Evolutionary conservation across 2,888 invertebrate species (phyloP).

Genomic region (Danaus chrysippus): DNA sequence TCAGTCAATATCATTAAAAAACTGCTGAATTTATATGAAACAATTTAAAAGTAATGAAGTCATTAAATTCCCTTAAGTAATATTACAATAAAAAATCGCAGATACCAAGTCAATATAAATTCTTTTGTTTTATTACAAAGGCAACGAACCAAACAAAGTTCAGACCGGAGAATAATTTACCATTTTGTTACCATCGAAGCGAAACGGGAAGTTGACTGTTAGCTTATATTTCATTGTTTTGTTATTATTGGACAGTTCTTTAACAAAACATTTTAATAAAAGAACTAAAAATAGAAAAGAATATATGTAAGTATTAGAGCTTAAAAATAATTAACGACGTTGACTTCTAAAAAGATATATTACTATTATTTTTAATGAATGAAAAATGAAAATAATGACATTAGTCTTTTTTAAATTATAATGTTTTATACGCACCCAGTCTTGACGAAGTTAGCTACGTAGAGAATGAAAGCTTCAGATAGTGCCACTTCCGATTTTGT

Average conservation of each 20-base stretch:
- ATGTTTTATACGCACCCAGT: slow-evolving; percentile 86
- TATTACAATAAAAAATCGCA: slow-evolving; percentile 4
- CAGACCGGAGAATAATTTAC: slow-evolving; percentile 42
- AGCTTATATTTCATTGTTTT: slow-evolving; percentile 20
- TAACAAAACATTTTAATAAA: background rate
- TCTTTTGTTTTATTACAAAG: slow-evolving; percentile 22
- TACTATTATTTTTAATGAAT: background rate
- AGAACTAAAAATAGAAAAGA: background rate
- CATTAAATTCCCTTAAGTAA: background rate
- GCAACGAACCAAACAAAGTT: slow-evolving; percentile 34
- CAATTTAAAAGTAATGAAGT: no score
- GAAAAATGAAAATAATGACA: background rate
- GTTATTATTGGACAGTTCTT: slow-evolving; percentile 7
- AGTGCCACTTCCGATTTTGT: slow-evolving; percentile 91
- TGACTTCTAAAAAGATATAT: background rate
- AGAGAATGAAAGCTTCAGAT: slow-evolving; percentile 92
- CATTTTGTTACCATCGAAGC: slow-evolving; percentile 40
- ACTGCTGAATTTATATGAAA: no score
- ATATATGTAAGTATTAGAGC: background rate
- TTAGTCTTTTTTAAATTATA: background rate
- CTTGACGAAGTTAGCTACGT: slow-evolving; percentile 92
- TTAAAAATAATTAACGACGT: no score
- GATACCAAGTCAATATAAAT: slow-evolving; percentile 9
- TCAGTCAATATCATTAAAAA: no score
- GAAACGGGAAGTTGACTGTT: slow-evolving; percentile 38